Conservation (phyloP, 2,797 vertebrate genomes). For the Chaetodon trifasciatus region DNA sequence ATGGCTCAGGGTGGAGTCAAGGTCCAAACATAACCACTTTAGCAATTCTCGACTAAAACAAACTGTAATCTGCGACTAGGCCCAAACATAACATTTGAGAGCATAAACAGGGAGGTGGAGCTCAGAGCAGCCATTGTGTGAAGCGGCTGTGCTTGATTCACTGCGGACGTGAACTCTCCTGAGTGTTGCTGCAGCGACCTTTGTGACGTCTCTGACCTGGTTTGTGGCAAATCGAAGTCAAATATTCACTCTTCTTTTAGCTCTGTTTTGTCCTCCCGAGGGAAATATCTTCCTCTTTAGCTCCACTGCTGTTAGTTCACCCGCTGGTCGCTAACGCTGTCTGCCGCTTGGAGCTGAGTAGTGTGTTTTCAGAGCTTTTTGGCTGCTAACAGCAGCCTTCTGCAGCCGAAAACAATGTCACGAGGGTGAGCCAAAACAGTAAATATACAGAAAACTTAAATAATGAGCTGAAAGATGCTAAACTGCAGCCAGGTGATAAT, state of each 20-base stretch:
- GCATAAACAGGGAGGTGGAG: slow-evolving; percentile 23
- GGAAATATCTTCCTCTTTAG: neutral
- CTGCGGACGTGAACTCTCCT: neutral
- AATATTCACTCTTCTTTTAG: neutral
- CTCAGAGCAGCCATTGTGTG: slow-evolving; percentile 19
- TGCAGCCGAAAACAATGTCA: too few relatives aligned
- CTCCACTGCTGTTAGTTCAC: neutral
- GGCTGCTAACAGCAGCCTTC: neutral
- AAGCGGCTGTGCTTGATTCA: neutral
- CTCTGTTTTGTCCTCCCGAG: neutral
- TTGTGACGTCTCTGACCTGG: neutral
- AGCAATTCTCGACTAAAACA: slow-evolving; percentile 42
- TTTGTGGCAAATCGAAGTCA: neutral
- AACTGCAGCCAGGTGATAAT: neutral
- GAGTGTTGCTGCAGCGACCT: neutral
- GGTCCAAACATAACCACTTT: slow-evolving; percentile 59
- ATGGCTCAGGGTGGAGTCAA: slow-evolving; percentile 65
- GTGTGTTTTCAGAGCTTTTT: neutral
- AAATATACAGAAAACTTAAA: neutral
- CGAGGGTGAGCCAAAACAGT: neutral
- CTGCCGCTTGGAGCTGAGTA: neutral
- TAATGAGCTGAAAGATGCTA: neutral
- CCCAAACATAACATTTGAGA: slow-evolving; percentile 25
- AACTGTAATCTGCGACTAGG: slow-evolving; percentile 52
- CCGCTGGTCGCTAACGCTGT: neutral